Base-by-base conservation (phyloP, 1,140 invertebrate species). In the Drosophila bocki region DNA sequence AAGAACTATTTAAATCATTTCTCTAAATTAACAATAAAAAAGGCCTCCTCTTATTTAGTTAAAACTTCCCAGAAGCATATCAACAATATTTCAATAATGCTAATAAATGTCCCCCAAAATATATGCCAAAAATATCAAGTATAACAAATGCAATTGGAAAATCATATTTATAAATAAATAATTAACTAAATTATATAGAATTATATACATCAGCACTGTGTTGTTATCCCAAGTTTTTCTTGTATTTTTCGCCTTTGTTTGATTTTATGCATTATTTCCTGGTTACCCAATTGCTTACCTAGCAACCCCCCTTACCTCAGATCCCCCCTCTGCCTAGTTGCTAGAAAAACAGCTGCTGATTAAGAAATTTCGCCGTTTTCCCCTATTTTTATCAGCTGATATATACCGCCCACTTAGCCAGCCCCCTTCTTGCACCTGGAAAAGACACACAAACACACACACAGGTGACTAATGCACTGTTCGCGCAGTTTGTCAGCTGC, bases 401-500 rank as follows among this genome's bases (percentile, higher is more conserved):
- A 37, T 26, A 45, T n/a, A 33, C n/a, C 70, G 33, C 64, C 69
- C 53, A 45, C 29, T 53, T 57, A 33, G 15, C 32, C 29, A 29
- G n/a, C 19, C 17, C 44, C 35, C 63, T 47, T 42, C 11, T 61
- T 78, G 63, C 68, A 70, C 64, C 62, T 70, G 67, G 8, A 62
- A 62, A 37, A 6, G 1, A 13, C 51, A 37, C 17, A 15, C 17
- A 54, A 22, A 22, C 29, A 37, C 33, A 44, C 17, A 19, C 19
- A 62, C 62, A 65, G 71, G 86, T 83, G 82, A 78, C 80, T 80
- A 91, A 91, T 91, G 87, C 83, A 91, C 78, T 91, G 86, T 68
- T 91, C 90, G 69, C 82, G 90, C 62, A 91, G 90, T 63, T 75
- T 91, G 74, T 91, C 88, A 83, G 88, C 88, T 88, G 88, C 90